Evolutionary conservation across 2,797 vertebrate genomes (phyloP).

Genomic region (Cynodonichthys magdalenae): DNA sequence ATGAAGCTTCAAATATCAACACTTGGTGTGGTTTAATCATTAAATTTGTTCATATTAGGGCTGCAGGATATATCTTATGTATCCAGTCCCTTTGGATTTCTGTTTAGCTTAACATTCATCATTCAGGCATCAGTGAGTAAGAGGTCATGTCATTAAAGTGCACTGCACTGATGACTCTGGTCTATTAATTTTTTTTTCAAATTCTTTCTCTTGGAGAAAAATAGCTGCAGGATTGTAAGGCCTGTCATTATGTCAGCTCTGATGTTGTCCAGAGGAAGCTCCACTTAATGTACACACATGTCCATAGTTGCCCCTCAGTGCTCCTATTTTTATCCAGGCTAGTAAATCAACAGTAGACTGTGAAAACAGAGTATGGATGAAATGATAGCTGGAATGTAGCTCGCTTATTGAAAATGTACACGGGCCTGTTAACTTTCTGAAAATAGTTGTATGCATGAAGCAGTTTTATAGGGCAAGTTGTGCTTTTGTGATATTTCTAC

Average conservation of each 20-base stretch:
- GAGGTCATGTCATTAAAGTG: constrained; percentile 59
- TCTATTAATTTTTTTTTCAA: constrained; percentile 29
- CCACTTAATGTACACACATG: constrained; percentile 44
- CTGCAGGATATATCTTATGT: constrained; percentile 1
- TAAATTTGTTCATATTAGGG: neutral
- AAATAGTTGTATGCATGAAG: neutral
- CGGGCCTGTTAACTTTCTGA: neutral
- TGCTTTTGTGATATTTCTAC: neutral
- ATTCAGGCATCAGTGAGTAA: constrained; percentile 42
- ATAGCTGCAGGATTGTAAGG: constrained; percentile 14
- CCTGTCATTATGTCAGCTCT: constrained; percentile 29
- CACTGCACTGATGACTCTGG: constrained; percentile 47
- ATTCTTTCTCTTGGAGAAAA: constrained; percentile 39
- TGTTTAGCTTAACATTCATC: constrained; percentile 28
- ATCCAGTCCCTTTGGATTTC: constrained; percentile 11
- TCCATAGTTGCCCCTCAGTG: constrained; percentile 12
- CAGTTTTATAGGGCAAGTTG: neutral
- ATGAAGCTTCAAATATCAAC: neutral
- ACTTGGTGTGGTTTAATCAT: neutral
- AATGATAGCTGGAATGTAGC: constrained; percentile 15
- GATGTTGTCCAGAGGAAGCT: constrained; percentile 26
- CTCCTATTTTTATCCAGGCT: constrained; percentile 57
- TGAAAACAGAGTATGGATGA: constrained; percentile 11
- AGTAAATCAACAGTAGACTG: constrained; percentile 19
- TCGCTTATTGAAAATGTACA: constrained; percentile 9